A percentile compares a stretch with the other conserved stretches of the same genome.
Evolutionary conservation across 1,140 invertebrate species (phyloP).

Genomic region (Venustaconcha ellipsiformis): DNA sequence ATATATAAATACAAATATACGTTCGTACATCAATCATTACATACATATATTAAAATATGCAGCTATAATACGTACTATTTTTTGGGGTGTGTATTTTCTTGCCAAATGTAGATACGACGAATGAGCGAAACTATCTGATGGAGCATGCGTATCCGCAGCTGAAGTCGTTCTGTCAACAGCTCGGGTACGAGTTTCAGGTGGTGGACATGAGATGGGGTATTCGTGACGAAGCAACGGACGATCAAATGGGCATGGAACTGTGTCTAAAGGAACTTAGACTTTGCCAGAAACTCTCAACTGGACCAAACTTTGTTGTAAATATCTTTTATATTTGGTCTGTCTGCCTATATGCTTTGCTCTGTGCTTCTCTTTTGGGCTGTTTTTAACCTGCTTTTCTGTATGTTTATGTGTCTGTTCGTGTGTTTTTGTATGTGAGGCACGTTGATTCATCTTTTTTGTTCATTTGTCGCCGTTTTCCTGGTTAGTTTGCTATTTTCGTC

Average conservation of each 20-base stretch:
- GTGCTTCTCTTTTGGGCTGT: background rate
- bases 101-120: constrained; percentile 84
- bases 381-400: no score
- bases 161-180: constrained; percentile 90
- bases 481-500: no score
- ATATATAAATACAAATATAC: no score
- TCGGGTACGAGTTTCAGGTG: constrained; percentile 69
- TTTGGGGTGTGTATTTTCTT: background rate
- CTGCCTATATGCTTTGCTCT: background rate
- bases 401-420: no score
- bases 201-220: constrained; percentile 86
- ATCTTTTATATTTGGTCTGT: background rate
- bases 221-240: constrained; percentile 93
- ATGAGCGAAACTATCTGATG: constrained; percentile 97
- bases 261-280: constrained; percentile 98
- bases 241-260: constrained; percentile 98
- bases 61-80: no score
- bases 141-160: constrained; percentile 95
- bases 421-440: no score
- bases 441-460: no score
- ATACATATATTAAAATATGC: no score
- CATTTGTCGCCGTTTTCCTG: no score
- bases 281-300: constrained; percentile 95
- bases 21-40: no score
- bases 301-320: constrained; percentile 91